These are phyloP conservation scores for Zaprionus ornatus DNA, from an alignment of 1,140 invertebrate species.

Conservation along the genomic window DNA sequence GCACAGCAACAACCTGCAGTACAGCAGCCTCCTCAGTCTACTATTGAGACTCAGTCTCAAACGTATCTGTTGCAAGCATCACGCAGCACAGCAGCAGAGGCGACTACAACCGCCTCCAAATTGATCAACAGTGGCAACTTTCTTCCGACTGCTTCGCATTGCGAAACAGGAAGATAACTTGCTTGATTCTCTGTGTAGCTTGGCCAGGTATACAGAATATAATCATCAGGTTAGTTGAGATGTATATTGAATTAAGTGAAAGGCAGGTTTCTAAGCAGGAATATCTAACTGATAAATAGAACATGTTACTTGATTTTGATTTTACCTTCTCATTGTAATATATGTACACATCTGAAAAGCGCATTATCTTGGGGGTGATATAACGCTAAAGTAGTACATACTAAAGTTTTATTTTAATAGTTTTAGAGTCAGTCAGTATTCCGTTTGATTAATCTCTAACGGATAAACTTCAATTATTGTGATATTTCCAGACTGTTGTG, in stretches of 20 bases:
- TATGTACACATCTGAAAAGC: neutral
- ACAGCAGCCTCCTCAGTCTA: constrained; percentile 1
- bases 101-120: constrained; percentile 10
- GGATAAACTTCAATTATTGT: neutral
- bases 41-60: neutral
- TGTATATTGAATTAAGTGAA: neutral
- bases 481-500: neutral
- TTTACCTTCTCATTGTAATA: too few species aligned
- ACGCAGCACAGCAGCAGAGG: constrained; percentile 2
- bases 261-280: neutral
- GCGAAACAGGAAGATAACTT: neutral
- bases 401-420: neutral
- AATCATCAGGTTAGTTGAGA: constrained; percentile 1
- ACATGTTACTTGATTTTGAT: neutral
- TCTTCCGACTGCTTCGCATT: constrained; percentile 10
- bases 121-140: constrained; percentile 7
- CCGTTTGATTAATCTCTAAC: neutral
- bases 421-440: neutral
- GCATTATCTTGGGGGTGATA: neutral
- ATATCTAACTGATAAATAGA: too few species aligned
- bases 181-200: neutral
- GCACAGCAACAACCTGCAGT: constrained; percentile 6
- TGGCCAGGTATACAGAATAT: neutral
- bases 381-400: neutral
- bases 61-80: constrained; percentile 14